Conservation (phyloP, 1,140 invertebrate species). For the Penaeus vannamei region DNA sequence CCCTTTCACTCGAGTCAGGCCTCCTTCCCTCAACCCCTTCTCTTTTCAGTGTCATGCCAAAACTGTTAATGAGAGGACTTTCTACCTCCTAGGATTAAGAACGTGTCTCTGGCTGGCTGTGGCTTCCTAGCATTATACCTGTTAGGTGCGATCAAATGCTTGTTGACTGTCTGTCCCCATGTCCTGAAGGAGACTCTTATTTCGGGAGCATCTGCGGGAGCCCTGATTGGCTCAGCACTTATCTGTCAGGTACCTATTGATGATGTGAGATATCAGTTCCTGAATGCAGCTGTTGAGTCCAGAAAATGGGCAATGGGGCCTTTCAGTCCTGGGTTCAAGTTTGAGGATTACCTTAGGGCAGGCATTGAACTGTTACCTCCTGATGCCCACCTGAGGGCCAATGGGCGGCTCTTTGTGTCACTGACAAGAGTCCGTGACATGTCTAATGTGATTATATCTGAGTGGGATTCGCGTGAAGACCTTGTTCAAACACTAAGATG, state of each 20-base stretch:
- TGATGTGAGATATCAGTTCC: constrained; percentile 76
- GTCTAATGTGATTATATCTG: constrained; percentile 93
- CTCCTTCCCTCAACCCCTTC: no score
- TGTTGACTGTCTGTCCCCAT: constrained; percentile 31
- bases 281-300: constrained; percentile 89
- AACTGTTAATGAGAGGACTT: background rate
- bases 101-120: constrained; percentile 54
- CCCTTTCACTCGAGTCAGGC: no score
- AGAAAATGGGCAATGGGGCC: constrained; percentile 89
- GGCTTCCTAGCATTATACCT: constrained; percentile 58
- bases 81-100: constrained; percentile 46
- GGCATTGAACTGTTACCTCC: constrained; percentile 86
- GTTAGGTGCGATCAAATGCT: constrained; percentile 46
- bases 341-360: constrained; percentile 89
- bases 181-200: constrained; percentile 28
- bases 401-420: constrained; percentile 92
- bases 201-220: constrained; percentile 51
- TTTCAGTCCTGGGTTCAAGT: constrained; percentile 94
- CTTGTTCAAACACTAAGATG: constrained; percentile 91
- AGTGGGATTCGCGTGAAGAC: constrained; percentile 92
- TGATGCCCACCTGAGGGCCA: constrained; percentile 91
- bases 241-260: constrained; percentile 48
- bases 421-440: constrained; percentile 94
- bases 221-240: constrained; percentile 48
- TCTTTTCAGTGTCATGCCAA: no score